A percentile compares a stretch with the other conserved stretches of the same genome.
These are phyloP conservation scores for Alexandromys fortis DNA, from an alignment of 2,113 vertebrate genomes.

Conservation along the genomic window DNA sequence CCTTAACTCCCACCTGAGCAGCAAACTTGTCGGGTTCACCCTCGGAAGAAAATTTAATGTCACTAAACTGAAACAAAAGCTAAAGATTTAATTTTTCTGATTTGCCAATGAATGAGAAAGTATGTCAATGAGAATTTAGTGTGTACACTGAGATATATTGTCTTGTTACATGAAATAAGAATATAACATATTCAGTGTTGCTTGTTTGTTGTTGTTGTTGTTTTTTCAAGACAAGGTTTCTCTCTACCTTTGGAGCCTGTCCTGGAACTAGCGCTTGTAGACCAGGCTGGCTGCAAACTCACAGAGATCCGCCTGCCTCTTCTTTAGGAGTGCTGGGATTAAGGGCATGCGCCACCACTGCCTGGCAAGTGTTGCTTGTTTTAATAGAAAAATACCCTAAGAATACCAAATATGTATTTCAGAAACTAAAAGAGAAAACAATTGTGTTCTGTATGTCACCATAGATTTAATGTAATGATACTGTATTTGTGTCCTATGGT, in stretches of 20 bases:
- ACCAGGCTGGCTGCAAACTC: too few relatives aligned
- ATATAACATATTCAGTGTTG: background rate
- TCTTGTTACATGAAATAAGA: background rate
- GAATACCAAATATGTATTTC: background rate
- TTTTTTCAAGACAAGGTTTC: too few relatives aligned
- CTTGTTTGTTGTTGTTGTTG: too few relatives aligned
- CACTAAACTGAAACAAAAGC: constrained; percentile 42
- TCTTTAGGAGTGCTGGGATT: too few relatives aligned
- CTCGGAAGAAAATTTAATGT: constrained; percentile 57
- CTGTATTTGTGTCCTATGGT: background rate
- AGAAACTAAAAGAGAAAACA: background rate
- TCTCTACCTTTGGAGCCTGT: too few relatives aligned
- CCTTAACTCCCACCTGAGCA: constrained; percentile 30
- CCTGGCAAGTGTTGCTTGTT: background rate
- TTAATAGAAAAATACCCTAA: background rate
- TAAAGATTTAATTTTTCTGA: constrained; percentile 37
- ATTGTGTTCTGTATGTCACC: too few relatives aligned
- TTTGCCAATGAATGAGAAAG: constrained; percentile 13
- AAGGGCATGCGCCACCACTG: too few relatives aligned
- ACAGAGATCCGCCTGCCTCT: too few relatives aligned
- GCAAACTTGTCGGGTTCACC: background rate
- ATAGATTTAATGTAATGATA: background rate
- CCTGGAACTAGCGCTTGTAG: too few relatives aligned
- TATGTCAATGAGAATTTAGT: background rate
- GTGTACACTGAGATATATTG: background rate